phyloP scores from a whole-genome alignment of 2,888 invertebrate species.

The Melanchra persicariae region DNA sequence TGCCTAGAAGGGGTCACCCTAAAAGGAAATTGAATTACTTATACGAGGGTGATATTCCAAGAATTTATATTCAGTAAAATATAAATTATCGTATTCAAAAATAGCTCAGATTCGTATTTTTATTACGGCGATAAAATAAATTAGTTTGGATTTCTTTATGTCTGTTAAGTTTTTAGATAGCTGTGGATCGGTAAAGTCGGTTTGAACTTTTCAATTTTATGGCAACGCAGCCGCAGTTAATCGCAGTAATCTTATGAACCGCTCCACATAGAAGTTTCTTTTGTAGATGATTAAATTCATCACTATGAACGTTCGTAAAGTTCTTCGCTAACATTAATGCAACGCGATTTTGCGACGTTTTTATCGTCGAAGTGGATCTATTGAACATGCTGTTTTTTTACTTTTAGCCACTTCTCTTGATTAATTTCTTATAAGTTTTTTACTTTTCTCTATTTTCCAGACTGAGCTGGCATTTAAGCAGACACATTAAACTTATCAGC shows the following conservation, averaged over 20 bases:
- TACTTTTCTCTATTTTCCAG: slow-evolving; percentile 1
- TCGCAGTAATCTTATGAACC: slow-evolving; percentile 47
- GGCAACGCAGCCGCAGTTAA: slow-evolving; percentile 51
- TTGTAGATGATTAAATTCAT: slow-evolving; percentile 56
- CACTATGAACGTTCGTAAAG: slow-evolving; percentile 53
- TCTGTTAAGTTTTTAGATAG: slow-evolving; percentile 50
- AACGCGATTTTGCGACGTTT: slow-evolving; percentile 40
- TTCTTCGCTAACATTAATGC: slow-evolving; percentile 60
- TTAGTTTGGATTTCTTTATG: slow-evolving; percentile 54
- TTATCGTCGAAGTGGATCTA: slow-evolving; percentile 47
- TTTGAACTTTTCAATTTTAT: slow-evolving; percentile 57
- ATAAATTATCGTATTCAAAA: slow-evolving; percentile 58
- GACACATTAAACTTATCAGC: slow-evolving; percentile 13
- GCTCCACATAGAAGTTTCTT: slow-evolving; percentile 49
- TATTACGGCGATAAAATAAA: slow-evolving; percentile 56
- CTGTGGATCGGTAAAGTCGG: slow-evolving; percentile 38
- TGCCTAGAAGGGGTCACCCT: slow-evolving; percentile 70
- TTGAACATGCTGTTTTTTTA: slow-evolving; percentile 38
- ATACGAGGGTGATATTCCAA: slow-evolving; percentile 58
- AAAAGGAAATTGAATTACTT: slow-evolving; percentile 73
- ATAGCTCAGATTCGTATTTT: slow-evolving; percentile 45
- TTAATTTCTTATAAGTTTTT: slow-evolving; percentile 31
- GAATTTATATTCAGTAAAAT: slow-evolving; percentile 58
- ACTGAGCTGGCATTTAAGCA: slow-evolving; percentile 6
- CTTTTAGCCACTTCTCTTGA: slow-evolving; percentile 32